Evolutionary conservation across 1,140 invertebrate genomes (phyloP).

Genomic region (Penaeus japonicus): DNA sequence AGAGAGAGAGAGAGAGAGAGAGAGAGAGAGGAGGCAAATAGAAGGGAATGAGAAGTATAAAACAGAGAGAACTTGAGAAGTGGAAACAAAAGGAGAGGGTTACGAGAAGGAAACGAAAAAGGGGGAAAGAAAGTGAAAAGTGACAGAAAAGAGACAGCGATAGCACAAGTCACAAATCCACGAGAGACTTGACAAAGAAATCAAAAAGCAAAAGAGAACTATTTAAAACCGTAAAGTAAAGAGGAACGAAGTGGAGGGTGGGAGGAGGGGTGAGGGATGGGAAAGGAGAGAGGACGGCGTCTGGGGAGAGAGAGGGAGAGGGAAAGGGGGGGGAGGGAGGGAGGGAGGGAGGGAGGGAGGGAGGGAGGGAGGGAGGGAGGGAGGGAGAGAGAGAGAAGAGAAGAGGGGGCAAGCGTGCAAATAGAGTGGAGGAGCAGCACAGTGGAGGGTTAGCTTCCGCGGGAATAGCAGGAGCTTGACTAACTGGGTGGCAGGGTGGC

Average conservation of each 20-base stretch:
- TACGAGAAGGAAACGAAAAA: neutral
- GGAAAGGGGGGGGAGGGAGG: neutral
- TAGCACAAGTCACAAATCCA: no score
- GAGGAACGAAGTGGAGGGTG: neutral
- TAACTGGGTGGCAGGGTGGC: neutral
- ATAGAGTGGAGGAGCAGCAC: neutral
- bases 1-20: neutral
- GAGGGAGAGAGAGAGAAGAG: neutral
- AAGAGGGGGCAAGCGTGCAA: neutral
- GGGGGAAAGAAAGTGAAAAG: neutral
- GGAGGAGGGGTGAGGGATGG: neutral
- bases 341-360: neutral
- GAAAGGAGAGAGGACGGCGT: neutral
- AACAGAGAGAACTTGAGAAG: neutral
- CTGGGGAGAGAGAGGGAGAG: no score
- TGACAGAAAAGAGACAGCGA: neutral
- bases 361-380: neutral
- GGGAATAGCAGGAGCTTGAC: neutral
- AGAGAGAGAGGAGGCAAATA: neutral
- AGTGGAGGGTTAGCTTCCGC: neutral
- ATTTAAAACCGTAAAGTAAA: neutral
- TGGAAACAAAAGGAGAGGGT: neutral
- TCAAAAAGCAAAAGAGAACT: neutral
- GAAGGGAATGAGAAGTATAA: no score
- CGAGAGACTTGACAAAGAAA: no score